These are phyloP conservation scores for Hippocampus abdominalis DNA, from an alignment of 2,113 vertebrate species.

Conservation along the genomic window DNA sequence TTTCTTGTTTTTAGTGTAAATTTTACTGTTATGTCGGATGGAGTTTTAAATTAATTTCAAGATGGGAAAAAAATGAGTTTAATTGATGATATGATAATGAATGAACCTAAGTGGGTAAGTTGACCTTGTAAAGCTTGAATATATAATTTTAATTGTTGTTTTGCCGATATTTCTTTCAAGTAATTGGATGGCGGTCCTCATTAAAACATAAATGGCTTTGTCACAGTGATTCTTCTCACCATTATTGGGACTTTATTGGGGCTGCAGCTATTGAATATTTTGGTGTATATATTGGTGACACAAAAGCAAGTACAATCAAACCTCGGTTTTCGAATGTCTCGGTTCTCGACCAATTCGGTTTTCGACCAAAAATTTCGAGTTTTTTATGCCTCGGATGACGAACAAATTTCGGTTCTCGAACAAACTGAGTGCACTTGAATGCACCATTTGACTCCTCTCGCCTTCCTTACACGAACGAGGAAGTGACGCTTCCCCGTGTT, in stretches of 20 bases:
- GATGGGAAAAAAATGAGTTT: not conserved
- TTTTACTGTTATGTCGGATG: not conserved
- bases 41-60: not conserved
- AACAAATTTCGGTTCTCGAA: too few relatives aligned
- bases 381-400: too few relatives aligned
- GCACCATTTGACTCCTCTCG: too few relatives aligned
- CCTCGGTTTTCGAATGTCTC: too few relatives aligned
- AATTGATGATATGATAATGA: not conserved
- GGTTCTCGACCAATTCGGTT: too few relatives aligned
- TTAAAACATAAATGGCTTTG: constrained; percentile 9
- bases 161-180: not conserved
- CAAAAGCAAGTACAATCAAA: too few relatives aligned
- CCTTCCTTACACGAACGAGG: too few relatives aligned
- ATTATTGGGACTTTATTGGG: not conserved
- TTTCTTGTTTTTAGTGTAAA: not conserved
- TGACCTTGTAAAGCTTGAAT: not conserved
- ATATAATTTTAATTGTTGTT: not conserved
- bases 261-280: too few relatives aligned
- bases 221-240: not conserved
- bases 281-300: too few relatives aligned
- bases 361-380: too few relatives aligned
- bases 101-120: not conserved
- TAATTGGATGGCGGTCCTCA: constrained; percentile 11
- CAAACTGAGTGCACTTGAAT: too few relatives aligned
- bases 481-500: too few relatives aligned